A percentile compares a stretch with the other conserved stretches of the same genome.
Evolutionary conservation across 2,113 vertebrate genomes (phyloP).

Genomic region (Taurulus bubalis): DNA sequence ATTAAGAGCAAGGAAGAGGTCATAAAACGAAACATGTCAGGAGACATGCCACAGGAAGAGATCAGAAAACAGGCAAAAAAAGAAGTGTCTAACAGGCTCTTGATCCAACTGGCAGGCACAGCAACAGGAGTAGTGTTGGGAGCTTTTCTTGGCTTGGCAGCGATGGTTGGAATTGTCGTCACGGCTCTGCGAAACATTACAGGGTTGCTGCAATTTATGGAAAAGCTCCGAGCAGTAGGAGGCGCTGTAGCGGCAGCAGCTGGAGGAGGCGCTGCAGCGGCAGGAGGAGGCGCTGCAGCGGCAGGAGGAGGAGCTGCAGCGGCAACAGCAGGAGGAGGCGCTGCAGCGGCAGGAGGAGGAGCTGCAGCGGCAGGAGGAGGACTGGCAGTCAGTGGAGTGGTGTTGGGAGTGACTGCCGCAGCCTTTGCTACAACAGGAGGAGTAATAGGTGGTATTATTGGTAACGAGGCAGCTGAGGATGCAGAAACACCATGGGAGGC

Average conservation of each 20-base stretch:
- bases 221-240: not conserved
- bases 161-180: accelerated
- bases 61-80: constrained; percentile 71
- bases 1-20: not conserved
- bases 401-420: accelerated
- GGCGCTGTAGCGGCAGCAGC: too few species aligned
- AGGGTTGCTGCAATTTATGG: accelerated
- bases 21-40: not conserved
- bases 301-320: too few species aligned
- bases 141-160: constrained; percentile 22
- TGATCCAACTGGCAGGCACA: constrained; percentile 25
- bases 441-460: not conserved
- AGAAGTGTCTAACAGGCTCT: accelerated
- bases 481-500: constrained; percentile 12
- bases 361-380: accelerated
- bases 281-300: too few species aligned
- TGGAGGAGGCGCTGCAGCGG: not conserved
- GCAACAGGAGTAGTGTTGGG: constrained; percentile 48
- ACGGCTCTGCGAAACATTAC: accelerated
- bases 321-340: not conserved
- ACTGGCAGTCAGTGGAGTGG: accelerated
- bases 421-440: not conserved
- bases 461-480: not conserved
- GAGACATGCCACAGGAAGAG: not conserved
- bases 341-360: too few species aligned